A percentile compares a stretch with the other conserved stretches of the same genome.
phyloP scores from a whole-genome alignment of 2,113 vertebrate species.

The Hippolais icterina region DNA sequence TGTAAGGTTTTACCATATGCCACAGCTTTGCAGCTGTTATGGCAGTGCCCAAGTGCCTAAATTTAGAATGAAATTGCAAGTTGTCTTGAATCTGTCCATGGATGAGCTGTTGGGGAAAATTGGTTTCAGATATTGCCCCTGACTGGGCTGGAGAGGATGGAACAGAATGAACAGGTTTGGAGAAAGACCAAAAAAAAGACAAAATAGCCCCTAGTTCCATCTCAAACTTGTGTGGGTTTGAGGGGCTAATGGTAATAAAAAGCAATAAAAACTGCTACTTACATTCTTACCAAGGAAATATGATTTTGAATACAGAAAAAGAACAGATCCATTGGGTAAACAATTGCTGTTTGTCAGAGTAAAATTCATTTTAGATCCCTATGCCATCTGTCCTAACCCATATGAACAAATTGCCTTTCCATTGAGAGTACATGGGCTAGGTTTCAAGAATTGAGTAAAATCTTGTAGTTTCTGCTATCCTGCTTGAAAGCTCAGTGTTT shows the following conservation, averaged over 20 bases:
- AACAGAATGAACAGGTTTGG: background rate
- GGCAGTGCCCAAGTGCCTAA: background rate
- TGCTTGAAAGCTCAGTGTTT: background rate
- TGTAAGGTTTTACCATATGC: background rate
- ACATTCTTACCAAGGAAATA: background rate
- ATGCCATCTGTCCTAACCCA: constrained; percentile 16
- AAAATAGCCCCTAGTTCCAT: background rate
- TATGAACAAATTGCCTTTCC: constrained; percentile 25
- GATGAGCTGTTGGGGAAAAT: background rate
- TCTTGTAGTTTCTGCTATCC: background rate
- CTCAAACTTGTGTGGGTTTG: background rate
- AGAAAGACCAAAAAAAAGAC: background rate
- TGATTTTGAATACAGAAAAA: background rate
- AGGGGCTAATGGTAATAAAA: background rate
- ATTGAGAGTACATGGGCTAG: background rate
- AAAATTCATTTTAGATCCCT: background rate
- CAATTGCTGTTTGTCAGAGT: background rate
- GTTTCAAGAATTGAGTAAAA: constrained; percentile 7
- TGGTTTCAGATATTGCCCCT: background rate
- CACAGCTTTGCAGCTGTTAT: background rate
- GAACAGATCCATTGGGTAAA: background rate
- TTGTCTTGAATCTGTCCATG: background rate
- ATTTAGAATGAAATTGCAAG: background rate
- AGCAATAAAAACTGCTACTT: background rate
- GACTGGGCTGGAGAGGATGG: background rate